Percentiles rank a stretch among this genome's conserved stretches.
These are phyloP conservation scores for Chrysotoxum bicinctum DNA, from an alignment of 2,888 invertebrate genomes.

Conservation along the genomic window DNA sequence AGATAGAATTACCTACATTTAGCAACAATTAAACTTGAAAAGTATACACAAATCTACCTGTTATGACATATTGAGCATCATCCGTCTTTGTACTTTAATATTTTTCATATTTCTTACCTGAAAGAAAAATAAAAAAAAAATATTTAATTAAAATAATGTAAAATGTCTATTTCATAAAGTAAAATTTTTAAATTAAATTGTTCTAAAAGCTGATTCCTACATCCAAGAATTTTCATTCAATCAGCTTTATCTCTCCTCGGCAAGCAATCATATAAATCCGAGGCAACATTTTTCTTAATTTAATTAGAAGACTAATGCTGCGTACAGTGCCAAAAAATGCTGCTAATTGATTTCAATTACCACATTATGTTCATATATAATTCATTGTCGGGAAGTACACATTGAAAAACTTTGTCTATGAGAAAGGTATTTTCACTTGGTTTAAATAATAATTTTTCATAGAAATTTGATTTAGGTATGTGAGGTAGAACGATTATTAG, in stretches of 20 bases:
- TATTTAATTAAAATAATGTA: neutral
- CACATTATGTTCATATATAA: conserved; percentile 25
- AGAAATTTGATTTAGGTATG: neutral
- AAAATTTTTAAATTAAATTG: neutral
- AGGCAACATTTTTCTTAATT: conserved; percentile 41
- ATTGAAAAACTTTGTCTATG: neutral
- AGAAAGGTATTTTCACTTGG: neutral
- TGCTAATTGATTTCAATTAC: conserved; percentile 64
- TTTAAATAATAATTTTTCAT: neutral
- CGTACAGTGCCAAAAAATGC: conserved; percentile 51
- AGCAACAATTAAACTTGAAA: neutral
- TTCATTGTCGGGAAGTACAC: conserved; percentile 13
- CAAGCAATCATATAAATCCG: neutral
- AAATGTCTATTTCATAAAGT: neutral
- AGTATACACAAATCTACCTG: neutral
- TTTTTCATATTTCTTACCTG: conserved; percentile 55
- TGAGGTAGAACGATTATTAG: neutral
- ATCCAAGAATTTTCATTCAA: too few species aligned
- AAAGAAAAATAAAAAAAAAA: conserved; percentile 29
- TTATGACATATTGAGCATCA: neutral
- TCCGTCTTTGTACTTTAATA: neutral
- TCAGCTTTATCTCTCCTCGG: neutral
- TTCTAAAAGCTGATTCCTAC: neutral
- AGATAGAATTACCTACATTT: neutral
- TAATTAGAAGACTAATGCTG: conserved; percentile 12